Evolutionary conservation across 2,113 vertebrate species (phyloP), one percentile per base, ranked within the genome.

Genomic region (Meles meles): DNA sequence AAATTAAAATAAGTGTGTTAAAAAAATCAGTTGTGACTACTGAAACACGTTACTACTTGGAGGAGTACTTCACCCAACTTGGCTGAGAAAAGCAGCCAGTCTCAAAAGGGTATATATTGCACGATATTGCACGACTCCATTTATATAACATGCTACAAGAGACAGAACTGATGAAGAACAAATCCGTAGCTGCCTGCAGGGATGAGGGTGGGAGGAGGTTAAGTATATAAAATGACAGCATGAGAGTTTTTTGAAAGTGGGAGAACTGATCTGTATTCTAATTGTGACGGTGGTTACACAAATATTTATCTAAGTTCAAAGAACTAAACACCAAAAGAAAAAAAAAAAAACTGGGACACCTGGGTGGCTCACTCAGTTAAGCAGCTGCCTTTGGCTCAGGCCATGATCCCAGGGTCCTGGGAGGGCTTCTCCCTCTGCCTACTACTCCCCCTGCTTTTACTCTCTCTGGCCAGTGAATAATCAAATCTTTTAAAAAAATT

Each of bases 21-120:
- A 85, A 89, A 89, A 88, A 85, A 81, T 59, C 39, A 55, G 67
- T 44, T 85, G 42, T 90, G 42, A 85, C n/a, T 55, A 93, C 0
- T 94, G 42, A 83, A 31, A 85, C 27, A 61, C 57, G 0, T 31
- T 59, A 94, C 49, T 47, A 90, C n/a, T 57, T 90, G 25, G 25
- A 61, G 72, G 59, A 93, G 39, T 90, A 55, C 72, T 55, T 65
- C 81, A 93, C 7, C 57, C 65, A 61, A 39, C 14, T 31, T 63
- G 69, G 84, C 63, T 69, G 13, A 39, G 63, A 52, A 83, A 86
- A 90, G 44, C 9, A 77, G 27, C 39, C 31, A 61, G 59, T 27
- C 10, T 61, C 59, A 61, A 27, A 89, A 92, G 74, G 21, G 47
- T 61, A 52, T 37, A 59, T 39, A 52, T 3, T 57, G 7, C 47